Evolutionary conservation across 2,113 vertebrate genomes (phyloP).

Genomic region (Haliaeetus leucogaster): DNA sequence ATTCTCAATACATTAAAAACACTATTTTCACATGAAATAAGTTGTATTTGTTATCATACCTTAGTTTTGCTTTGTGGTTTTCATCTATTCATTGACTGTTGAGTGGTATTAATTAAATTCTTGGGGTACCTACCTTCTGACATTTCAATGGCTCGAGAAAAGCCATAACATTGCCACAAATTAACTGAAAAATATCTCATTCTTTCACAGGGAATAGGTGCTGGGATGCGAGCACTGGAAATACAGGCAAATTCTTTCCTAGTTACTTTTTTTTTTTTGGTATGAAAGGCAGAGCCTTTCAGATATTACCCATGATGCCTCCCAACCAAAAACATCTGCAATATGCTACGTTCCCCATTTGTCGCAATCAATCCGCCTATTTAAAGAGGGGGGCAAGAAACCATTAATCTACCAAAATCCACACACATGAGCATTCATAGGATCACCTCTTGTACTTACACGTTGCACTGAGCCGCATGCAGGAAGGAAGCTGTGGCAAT

Average conservation of each 20-base stretch:
- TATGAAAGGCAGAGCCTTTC: not conserved
- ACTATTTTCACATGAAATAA: not conserved
- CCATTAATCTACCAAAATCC: not conserved
- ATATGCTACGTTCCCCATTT: not conserved
- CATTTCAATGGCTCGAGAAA: not conserved
- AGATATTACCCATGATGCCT: slow-evolving; percentile 6
- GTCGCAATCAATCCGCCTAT: not conserved
- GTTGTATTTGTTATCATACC: not conserved
- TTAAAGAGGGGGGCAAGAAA: not conserved
- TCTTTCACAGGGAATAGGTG: not conserved
- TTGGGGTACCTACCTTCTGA: not conserved
- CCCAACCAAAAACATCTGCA: slow-evolving; percentile 42
- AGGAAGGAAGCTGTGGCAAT: not conserved
- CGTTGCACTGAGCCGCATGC: rapidly evolving
- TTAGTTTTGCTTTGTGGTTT: not conserved
- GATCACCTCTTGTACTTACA: slow-evolving; percentile 32
- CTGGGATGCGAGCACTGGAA: not conserved
- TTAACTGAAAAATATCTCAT: not conserved
- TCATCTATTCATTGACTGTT: not conserved
- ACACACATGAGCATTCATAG: not conserved
- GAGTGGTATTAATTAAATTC: not conserved
- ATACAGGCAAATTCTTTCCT: not conserved
- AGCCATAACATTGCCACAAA: not conserved
- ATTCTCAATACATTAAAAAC: not conserved
- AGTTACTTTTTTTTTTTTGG: not conserved